Percentiles rank a stretch among this genome's conserved stretches.
Evolutionary conservation across 2,797 vertebrate genomes (phyloP).

Genomic region (Babyrousa celebensis): DNA sequence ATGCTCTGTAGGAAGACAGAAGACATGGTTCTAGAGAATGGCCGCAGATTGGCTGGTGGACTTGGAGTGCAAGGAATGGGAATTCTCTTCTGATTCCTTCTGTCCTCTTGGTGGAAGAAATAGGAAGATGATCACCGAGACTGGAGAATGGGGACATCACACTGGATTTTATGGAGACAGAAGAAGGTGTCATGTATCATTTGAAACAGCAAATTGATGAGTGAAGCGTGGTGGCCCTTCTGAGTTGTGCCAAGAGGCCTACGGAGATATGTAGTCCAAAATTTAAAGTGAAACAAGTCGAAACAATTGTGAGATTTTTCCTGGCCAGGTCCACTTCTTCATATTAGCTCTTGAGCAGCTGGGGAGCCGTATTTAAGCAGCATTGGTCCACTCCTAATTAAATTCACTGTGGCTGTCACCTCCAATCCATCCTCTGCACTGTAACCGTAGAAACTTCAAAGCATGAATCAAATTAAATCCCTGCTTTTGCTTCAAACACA

Average conservation of each 20-base stretch:
- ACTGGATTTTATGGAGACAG: background rate
- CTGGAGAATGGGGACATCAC: background rate
- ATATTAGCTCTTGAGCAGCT: constrained; percentile 13
- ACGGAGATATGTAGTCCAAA: background rate
- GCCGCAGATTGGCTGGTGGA: background rate
- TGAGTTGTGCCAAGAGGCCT: background rate
- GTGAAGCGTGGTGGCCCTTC: background rate
- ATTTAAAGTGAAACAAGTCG: background rate
- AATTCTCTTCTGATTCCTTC: background rate
- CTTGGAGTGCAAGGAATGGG: background rate
- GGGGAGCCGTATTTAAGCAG: constrained; percentile 20
- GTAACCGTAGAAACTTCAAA: constrained; percentile 13
- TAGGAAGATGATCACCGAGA: background rate
- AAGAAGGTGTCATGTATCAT: background rate
- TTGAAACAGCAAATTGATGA: background rate
- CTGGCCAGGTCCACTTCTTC: background rate
- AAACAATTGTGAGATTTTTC: constrained; percentile 19
- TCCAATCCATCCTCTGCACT: constrained; percentile 9
- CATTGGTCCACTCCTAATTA: constrained; percentile 24
- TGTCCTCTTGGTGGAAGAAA: background rate
- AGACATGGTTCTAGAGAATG: background rate
- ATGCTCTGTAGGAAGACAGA: background rate
- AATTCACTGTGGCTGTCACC: constrained; percentile 33
- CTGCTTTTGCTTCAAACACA: background rate
- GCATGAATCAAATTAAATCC: constrained; percentile 15